Base-by-base conservation (phyloP, 2,888 invertebrate species). In the Archips xylosteana region DNA sequence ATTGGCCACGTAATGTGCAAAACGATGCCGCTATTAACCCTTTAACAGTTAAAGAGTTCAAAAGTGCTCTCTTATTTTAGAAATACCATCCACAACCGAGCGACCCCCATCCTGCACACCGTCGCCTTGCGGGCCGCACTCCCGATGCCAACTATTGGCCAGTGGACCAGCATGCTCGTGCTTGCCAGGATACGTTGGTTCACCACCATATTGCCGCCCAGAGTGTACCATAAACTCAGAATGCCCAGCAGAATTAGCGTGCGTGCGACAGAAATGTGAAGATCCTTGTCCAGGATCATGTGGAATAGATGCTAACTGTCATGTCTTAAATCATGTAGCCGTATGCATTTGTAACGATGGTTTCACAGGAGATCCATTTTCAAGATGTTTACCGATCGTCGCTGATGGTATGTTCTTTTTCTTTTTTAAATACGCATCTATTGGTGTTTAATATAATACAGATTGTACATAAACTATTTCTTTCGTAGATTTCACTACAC, bases 251-350 rank as follows among this genome's bases (percentile, higher is more conserved):
- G 96, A 96, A 67, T 93, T 96, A 74, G 97, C 97, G 10, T 97
- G 97, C 81, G 96, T 97, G 54, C 96, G 97, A 82, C 96, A 97
- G 84, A 97, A 96, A 89, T 98, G 98, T 87, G 95, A 96, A 84
- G 97, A 98, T 90, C 98, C 98, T 39, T 98, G 98, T 78, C 96
- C 96, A 13, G 97, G 97, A 10, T 97, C 97, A 0, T 98, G 98
- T 81, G 97, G 97, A 15, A 94, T 96, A 15, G 97, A 97, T 84
- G 97, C 97, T 5, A 95, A 96, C 79, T 98, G 98, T 80, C 96
- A 96, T 78, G 97, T 97, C 8, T 87, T 97, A 39, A 97, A 97
- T 85, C 97, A 98, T 86, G 95, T 97, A 51, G 97, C 97, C n/a
- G 96, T 97, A 59, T 97, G 97, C 85, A 96, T 96, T 1, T 97